These are phyloP conservation scores for Callospermophilus lateralis DNA, from an alignment of 2,113 vertebrate species.

Conservation along the genomic window DNA sequence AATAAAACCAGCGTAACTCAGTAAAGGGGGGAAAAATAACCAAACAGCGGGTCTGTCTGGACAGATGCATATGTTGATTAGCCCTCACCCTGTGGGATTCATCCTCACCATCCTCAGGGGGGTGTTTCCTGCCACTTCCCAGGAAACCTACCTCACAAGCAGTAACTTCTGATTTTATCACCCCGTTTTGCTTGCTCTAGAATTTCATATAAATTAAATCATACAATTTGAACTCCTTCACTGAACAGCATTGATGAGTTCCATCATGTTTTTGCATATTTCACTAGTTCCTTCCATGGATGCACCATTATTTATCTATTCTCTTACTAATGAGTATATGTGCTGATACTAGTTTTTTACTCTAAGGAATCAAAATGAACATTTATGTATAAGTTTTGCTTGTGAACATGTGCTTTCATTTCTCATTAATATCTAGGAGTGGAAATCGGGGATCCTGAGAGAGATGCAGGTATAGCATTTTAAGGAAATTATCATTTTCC, in stretches of 20 bases:
- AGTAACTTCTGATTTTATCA: not conserved
- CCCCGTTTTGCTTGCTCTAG: not conserved
- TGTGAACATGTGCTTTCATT: not conserved
- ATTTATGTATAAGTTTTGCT: too few relatives aligned
- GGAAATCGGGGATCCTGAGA: not conserved
- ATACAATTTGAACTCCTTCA: not conserved
- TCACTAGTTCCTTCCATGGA: not conserved
- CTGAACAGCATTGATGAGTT: not conserved
- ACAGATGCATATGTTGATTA: not conserved
- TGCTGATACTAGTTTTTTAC: not conserved
- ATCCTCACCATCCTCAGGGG: fast-evolving
- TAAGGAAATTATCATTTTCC: not conserved
- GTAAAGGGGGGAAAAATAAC: too few relatives aligned
- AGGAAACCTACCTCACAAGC: not conserved
- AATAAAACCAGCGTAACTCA: too few relatives aligned
- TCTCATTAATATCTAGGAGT: not conserved
- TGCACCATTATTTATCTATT: not conserved
- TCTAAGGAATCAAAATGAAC: not conserved
- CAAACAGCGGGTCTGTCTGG: not conserved
- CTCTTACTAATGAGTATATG: not conserved
- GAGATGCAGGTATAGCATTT: not conserved
- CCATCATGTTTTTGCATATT: not conserved
- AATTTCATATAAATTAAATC: not conserved
- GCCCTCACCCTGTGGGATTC: not conserved
- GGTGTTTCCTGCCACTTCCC: not conserved